phyloP scores from a whole-genome alignment of 2,113 vertebrate genomes.

The Saguinus midas region DNA sequence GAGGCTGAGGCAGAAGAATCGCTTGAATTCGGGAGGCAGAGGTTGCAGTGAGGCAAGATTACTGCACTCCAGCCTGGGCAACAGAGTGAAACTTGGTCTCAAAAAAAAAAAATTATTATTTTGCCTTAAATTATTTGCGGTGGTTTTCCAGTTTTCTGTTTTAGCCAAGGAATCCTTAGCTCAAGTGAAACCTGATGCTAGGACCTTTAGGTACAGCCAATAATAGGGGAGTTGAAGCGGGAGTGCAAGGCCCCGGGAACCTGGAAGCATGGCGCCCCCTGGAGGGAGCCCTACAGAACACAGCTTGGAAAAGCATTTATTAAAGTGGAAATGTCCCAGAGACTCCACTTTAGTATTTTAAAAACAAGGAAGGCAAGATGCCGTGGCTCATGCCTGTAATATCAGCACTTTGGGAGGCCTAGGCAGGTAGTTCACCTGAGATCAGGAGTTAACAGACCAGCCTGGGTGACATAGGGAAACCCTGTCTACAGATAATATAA shows the following conservation, averaged over 20 bases:
- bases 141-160: not conserved
- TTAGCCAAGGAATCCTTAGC: not conserved
- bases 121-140: not conserved
- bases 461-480: too few relatives aligned
- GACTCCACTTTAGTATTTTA: not conserved
- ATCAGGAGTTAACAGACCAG: too few relatives aligned
- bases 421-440: too few relatives aligned
- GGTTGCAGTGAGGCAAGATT: not conserved
- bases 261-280: not conserved
- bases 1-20: too few relatives aligned
- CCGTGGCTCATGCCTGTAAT: too few relatives aligned
- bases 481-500: too few relatives aligned
- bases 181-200: not conserved
- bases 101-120: not conserved
- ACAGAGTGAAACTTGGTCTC: not conserved
- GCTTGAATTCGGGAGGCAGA: not conserved
- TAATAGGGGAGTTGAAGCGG: too few relatives aligned
- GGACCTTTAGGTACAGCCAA: not conserved
- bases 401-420: too few relatives aligned
- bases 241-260: accelerated
- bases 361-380: not conserved
- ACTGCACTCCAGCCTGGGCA: not conserved
- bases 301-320: not conserved
- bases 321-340: not conserved
- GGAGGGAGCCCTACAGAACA: not conserved